Base-by-base conservation (phyloP, 1,140 invertebrate genomes). In the Leptoteleia sp. region DNA sequence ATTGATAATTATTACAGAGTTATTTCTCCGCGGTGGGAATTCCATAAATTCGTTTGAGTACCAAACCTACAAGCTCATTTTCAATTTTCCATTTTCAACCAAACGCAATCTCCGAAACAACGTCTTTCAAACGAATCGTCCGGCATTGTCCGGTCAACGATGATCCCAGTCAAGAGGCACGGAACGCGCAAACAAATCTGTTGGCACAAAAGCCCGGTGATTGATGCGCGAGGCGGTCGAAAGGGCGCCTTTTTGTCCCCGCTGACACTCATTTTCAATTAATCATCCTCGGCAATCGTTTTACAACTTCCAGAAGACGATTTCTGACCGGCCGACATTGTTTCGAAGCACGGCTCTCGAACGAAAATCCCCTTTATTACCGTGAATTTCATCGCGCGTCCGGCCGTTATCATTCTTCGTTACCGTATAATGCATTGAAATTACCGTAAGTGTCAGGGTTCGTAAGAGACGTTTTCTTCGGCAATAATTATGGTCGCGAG, bases 391-490 rank as follows among this genome's bases (percentile, higher is more conserved):
- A 31, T 50, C 67, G 40, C 48, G 31, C 25, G 17, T n/a, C n/a
- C 47, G 11, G 50, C 35, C 48, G 42, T 55, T 55, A 70, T 57
- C 42, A 50, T 59, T 70, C 65, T 50, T 70, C 54, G 33, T 50
- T 57, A 73, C 42, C 31, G 48, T 35, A 15, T 48, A 55, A 65
- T 67, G 45, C 62, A 54, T 54, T 43, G 50, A 62, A 76, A 67
- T 76, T 54, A 54, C 61, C 55, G 52, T 54, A 48, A 76, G 57
- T 76, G 73, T 76, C 72, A 76, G 72, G 38, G 64, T 70, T 57
- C 55, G 57, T 42, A 57, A 50, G 50, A 27, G 33, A 76, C 54
- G 55, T 65, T 67, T 67, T 67, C 64, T 52, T 67, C 42, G 29
- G 37, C 48, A 68, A 76, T 76, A 62, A 68, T 76, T 76, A 64